These are phyloP conservation scores for Sycophaga agraensis DNA, from an alignment of 1,140 invertebrate species.

Conservation along the genomic window DNA sequence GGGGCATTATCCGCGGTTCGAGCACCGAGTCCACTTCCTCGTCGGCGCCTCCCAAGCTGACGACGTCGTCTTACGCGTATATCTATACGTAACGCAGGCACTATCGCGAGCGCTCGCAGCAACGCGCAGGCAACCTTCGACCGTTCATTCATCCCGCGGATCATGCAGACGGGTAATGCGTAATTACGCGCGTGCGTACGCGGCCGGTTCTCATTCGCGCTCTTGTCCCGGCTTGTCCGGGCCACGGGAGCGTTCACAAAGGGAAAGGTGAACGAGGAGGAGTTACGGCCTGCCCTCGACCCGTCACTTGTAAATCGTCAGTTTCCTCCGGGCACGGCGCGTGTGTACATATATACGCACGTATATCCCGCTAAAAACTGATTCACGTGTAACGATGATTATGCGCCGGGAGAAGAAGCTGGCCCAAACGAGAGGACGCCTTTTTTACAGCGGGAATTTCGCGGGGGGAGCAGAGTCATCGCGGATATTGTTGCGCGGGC, in stretches of 20 bases:
- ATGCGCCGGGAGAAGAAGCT: background rate
- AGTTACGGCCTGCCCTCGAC: background rate
- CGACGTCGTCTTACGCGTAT: too few relatives aligned
- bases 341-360: too few relatives aligned
- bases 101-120: too few relatives aligned
- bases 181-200: constrained; percentile 30
- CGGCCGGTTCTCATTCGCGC: background rate
- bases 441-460: background rate
- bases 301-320: constrained; percentile 11
- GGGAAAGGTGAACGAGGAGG: too few relatives aligned
- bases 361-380: constrained; percentile 21
- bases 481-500: too few relatives aligned
- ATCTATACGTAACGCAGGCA: too few relatives aligned
- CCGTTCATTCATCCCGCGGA: constrained; percentile 47
- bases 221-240: background rate
- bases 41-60: too few relatives aligned
- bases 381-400: constrained; percentile 20
- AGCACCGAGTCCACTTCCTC: too few relatives aligned
- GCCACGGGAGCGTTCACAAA: too few relatives aligned
- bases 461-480: too few relatives aligned
- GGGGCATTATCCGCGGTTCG: too few relatives aligned
- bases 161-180: constrained; percentile 42
- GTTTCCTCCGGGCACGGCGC: constrained; percentile 2
- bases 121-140: constrained; percentile 22
- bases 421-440: background rate